Evolutionary conservation across 2,113 vertebrate genomes (phyloP).

Genomic region (Pelusios castaneus): DNA sequence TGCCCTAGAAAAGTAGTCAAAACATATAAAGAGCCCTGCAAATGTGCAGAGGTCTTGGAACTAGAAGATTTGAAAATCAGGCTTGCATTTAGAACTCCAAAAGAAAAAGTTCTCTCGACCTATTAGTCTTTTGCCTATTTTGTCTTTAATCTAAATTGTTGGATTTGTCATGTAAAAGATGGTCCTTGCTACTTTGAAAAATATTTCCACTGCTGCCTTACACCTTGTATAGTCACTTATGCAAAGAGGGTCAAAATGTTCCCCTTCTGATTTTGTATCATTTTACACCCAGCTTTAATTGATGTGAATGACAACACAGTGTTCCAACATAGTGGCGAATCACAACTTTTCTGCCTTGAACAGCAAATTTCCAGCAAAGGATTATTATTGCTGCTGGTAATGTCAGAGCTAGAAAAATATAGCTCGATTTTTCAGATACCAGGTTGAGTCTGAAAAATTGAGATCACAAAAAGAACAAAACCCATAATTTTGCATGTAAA

Average conservation of each 20-base stretch:
- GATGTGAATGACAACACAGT: background rate
- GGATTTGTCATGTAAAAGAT: background rate
- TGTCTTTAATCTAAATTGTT: background rate
- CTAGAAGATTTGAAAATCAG: background rate
- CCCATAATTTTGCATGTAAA: background rate
- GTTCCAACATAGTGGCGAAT: background rate
- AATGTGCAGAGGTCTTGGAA: background rate
- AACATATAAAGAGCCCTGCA: background rate
- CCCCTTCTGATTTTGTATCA: background rate
- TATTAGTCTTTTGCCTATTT: background rate
- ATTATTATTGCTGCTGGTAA: background rate
- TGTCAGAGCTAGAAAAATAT: background rate
- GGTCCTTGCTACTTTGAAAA: background rate
- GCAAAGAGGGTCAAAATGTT: accelerated
- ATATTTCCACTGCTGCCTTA: background rate
- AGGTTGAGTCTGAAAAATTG: background rate
- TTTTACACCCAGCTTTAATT: background rate
- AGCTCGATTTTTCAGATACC: background rate
- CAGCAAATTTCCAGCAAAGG: background rate
- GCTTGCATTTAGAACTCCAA: background rate
- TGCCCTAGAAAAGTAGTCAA: background rate
- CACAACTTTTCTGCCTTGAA: background rate
- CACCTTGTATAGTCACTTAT: background rate
- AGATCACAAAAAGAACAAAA: background rate
- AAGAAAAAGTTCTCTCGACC: background rate